These are phyloP conservation scores for Caranx melampygus DNA, from an alignment of 2,113 vertebrate species.

Conservation along the genomic window DNA sequence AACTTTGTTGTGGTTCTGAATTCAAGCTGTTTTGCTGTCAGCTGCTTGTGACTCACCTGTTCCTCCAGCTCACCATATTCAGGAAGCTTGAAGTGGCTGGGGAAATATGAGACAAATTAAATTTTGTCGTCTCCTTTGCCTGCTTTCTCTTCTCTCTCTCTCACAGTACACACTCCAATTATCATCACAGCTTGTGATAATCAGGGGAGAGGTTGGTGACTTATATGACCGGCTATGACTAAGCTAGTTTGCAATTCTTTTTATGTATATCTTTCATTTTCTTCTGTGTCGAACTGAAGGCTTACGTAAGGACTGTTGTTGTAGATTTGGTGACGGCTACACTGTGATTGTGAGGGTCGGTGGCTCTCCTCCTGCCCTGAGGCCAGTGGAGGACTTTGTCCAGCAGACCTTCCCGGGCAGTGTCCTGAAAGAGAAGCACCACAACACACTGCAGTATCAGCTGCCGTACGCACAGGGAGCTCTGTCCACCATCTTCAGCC, in stretches of 20 bases:
- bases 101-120: slow-evolving; percentile 51
- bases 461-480: slow-evolving; percentile 88
- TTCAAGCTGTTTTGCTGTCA: slow-evolving; percentile 18
- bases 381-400: slow-evolving; percentile 92
- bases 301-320: not conserved
- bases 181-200: not conserved
- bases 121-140: slow-evolving; percentile 17
- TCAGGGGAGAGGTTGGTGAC: slow-evolving; percentile 35
- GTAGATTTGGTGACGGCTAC: slow-evolving; percentile 98
- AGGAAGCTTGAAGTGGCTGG: not conserved
- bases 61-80: slow-evolving; percentile 21
- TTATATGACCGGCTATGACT: not conserved
- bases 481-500: slow-evolving; percentile 92
- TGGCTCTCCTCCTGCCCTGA: slow-evolving; percentile 86
- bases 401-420: slow-evolving; percentile 90
- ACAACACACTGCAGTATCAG: slow-evolving; percentile 97
- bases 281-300: not conserved
- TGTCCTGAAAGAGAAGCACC: slow-evolving; percentile 94
- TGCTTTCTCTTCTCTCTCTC: not conserved
- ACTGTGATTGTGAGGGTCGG: slow-evolving; percentile 92
- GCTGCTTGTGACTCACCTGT: slow-evolving; percentile 32
- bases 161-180: slow-evolving; percentile 4
- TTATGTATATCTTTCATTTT: not conserved
- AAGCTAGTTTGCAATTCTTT: not conserved
- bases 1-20: not conserved